A percentile compares a stretch with the other conserved stretches of the same genome.
phyloP scores from a whole-genome alignment of 2,113 vertebrate species.

The Barnardius zonarius region DNA sequence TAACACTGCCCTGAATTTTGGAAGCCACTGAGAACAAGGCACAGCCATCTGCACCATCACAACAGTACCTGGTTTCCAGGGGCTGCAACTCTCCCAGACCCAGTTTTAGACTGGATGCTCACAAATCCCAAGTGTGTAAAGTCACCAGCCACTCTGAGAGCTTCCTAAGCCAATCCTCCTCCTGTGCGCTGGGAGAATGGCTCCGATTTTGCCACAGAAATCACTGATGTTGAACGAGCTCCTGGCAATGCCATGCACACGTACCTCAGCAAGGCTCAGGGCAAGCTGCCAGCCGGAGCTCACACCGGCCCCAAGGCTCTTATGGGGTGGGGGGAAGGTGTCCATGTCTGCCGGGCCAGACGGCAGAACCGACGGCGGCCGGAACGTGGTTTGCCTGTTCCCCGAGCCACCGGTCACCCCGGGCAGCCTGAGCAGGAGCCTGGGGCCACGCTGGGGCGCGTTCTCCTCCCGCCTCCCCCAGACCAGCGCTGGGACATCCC shows the following conservation, averaged over 20 bases:
- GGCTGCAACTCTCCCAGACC: background rate
- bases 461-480: background rate
- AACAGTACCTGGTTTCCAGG: background rate
- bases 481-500: background rate
- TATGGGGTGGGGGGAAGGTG: background rate
- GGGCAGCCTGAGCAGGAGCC: background rate
- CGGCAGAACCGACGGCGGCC: background rate
- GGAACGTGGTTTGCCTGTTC: accelerated
- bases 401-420: background rate
- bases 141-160: accelerated
- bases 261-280: background rate
- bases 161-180: background rate
- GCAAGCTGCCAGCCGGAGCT: background rate
- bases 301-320: background rate
- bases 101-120: accelerated
- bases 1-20: accelerated
- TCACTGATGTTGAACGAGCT: accelerated
- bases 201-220: background rate
- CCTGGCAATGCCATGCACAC: background rate
- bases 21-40: background rate
- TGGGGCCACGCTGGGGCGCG: background rate
- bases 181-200: accelerated
- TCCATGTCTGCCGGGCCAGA: background rate
- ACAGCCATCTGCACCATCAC: accelerated
- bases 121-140: accelerated